Base-by-base conservation (phyloP, 1,140 invertebrate species). In the Ericerus pela region DNA sequence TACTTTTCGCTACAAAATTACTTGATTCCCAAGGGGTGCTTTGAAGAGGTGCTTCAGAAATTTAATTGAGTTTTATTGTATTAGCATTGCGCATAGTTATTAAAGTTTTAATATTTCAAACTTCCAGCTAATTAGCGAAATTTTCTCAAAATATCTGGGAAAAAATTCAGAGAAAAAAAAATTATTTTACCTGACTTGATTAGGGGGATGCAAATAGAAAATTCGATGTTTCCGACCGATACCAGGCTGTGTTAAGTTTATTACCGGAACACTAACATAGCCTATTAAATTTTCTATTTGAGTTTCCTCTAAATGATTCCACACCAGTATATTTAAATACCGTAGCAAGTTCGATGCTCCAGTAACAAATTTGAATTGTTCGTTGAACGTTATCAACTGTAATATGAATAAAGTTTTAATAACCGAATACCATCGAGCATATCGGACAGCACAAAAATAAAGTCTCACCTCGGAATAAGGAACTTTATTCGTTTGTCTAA, bases 291-390 rank as follows among this genome's bases (percentile, higher is more conserved):
- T 47, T 47, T 47, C 41, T 22, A 47, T 24, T 22, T 47, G 41
- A 24, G 20, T 24, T 24, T 47, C 41, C 4, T 72, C 72, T 10
- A 76, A 76, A 0, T 72, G 67, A 10, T 74, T 76, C 85, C 86
- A 91, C 0, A 91, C 79, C 58, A 86, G 86, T 1, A 92, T 69
- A 69, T 91, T 92, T 33, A 92, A 72, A 69, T 82, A 92, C 56
- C 78, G 81, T n/a, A n/a, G n/a, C n/a, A n/a, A n/a, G 64, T 76
- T 78, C 69, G 83, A 66, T 67, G 79, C 73, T 71, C 81, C 68
- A 72, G 77, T 70, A 72, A 80, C 70, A 78, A 92, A 76, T 53
- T 73, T 76, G 59, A 80, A 81, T 54, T 81, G 76, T 62, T 92
- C 86, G 54, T 88, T 78, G 59, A 88, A 86, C 0, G 74, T 68